Base-by-base conservation (phyloP, 2,888 invertebrate species). In the Meloe dianella region DNA sequence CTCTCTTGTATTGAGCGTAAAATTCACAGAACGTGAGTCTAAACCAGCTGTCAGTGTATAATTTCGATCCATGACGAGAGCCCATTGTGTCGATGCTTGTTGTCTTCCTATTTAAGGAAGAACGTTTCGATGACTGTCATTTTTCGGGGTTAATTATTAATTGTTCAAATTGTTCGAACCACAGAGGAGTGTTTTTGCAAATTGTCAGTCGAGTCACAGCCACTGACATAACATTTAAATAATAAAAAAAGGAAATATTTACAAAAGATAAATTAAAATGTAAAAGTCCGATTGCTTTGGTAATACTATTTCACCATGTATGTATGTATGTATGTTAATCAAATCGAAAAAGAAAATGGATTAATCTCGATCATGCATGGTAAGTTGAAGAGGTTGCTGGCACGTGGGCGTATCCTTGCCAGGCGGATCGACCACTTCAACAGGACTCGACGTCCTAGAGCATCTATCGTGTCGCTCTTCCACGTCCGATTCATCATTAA, bases 401-500 rank as follows among this genome's bases (percentile, higher is more conserved):
- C 88, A 88, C 65, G 80, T 78, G 35, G 79, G 76, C 56, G 78
- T 70, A 57, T 81, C 80, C 60, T 76, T 80, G 9, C 70, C 64
- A 58, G 79, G 80, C 60, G 79, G 75, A 70, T 83, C 83, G 38
- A 82, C 85, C 68, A 84, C 84, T 65, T 86, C 88, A 17, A 82
- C 82, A 57, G 85, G 85, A 68, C 86, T 86, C 72, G 85, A 85
- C 30, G 87, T 86, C 71, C 84, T 81, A 76, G 86, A 82, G 51
- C 51, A 51, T 24, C 8, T 51, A 5, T 51, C 51, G 5, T 24
- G 51, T 12, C 22, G 51, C 12, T 83, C 81, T 64, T 91, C 91
- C 63, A 88, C 86, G 73, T 92, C 92, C 60, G 90, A 91, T 75
- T 89, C 89, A 75, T 94, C 94, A 79, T 94, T 92, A 9, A 94